Conservation (phyloP, 2,888 invertebrate species). For the Macropis europaea region DNA sequence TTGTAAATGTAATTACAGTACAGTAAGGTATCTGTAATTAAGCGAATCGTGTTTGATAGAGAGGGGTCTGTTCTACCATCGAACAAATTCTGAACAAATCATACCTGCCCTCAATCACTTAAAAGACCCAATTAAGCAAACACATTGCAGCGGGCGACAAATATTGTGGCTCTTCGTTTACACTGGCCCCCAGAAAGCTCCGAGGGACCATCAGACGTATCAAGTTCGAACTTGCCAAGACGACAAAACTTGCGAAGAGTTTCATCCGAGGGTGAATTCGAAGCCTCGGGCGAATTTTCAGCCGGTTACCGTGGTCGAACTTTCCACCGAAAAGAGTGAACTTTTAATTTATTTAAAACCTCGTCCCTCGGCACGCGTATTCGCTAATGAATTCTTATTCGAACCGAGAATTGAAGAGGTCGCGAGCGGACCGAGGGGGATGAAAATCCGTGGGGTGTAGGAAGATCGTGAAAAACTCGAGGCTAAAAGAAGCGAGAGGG, state of each 20-base stretch:
- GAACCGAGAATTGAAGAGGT: conserved; percentile 64
- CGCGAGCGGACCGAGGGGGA: conserved; percentile 48
- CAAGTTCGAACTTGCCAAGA: no score
- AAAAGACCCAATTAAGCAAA: no score
- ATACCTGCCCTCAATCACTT: no score
- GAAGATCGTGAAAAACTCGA: conserved; percentile 34
- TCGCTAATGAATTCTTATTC: conserved; percentile 69
- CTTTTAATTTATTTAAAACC: conserved; percentile 70
- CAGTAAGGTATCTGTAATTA: no score
- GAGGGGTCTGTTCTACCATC: no score
- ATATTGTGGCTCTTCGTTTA: no score
- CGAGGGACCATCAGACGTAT: no score
- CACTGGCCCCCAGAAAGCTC: no score
- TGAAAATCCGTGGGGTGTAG: conserved; percentile 37
- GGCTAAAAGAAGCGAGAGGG: background rate
- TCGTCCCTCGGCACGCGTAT: conserved; percentile 10
- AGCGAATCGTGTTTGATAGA: no score
- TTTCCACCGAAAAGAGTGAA: conserved; percentile 41
- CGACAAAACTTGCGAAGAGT: conserved; percentile 58
- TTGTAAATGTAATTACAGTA: no score
- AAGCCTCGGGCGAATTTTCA: background rate
- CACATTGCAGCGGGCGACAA: no score
- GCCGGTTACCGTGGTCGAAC: conserved; percentile 4
- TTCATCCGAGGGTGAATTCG: conserved; percentile 16
- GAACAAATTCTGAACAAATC: no score